Conservation (phyloP, 2,888 invertebrate species). For the Sympetrum striolatum region DNA sequence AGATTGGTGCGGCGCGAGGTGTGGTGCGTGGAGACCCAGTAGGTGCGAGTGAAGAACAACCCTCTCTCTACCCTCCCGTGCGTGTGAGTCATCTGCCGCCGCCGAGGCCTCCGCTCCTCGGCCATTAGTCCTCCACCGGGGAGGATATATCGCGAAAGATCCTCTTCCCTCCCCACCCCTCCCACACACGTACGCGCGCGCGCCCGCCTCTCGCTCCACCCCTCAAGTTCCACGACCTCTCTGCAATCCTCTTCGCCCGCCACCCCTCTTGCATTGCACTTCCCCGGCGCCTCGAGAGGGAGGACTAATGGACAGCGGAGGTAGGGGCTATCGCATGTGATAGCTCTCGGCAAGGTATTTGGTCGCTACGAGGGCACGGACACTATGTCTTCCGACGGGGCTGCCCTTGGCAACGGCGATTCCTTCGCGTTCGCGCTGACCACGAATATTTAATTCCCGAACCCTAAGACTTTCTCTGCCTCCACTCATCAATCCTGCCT, state of each 20-base stretch:
- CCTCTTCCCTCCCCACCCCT: background rate
- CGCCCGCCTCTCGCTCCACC: background rate
- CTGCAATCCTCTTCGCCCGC: background rate
- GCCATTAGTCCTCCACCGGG: background rate
- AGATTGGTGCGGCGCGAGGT: conserved; percentile 26
- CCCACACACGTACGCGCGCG: background rate
- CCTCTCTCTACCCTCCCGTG: background rate
- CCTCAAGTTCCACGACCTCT: background rate
- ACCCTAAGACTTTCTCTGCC: background rate
- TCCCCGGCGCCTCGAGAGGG: background rate
- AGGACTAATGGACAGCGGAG: background rate
- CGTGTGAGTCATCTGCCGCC: conserved; percentile 29
- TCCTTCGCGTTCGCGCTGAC: conserved; percentile 5
- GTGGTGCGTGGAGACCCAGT: conserved; percentile 18
- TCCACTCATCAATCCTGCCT: background rate
- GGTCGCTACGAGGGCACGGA: background rate
- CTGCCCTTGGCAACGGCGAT: conserved; percentile 32
- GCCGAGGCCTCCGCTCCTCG: background rate
- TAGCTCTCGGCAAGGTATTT: background rate
- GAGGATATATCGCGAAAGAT: background rate
- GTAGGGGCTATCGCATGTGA: background rate
- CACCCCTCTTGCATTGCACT: background rate
- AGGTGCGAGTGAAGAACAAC: background rate
- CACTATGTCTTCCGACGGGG: background rate
- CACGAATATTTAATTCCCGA: background rate